Percentiles rank a stretch among this genome's conserved stretches.
Evolutionary conservation across 2,888 invertebrate genomes (phyloP).

Genomic region (Axea sp.): DNA sequence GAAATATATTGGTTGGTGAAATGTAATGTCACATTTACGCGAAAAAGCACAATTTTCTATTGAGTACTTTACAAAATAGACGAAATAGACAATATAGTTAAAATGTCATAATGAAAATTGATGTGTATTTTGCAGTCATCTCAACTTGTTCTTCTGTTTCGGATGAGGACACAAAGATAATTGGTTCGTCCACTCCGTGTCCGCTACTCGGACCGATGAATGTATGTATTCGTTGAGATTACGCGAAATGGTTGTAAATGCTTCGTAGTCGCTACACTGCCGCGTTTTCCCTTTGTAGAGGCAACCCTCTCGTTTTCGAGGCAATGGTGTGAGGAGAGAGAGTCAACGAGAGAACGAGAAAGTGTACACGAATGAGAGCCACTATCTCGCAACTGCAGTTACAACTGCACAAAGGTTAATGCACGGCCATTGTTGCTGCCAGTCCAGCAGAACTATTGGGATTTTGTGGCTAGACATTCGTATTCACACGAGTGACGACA

Average conservation of each 20-base stretch:
- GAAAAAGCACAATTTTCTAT: slow-evolving; percentile 19
- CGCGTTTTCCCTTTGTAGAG: slow-evolving; percentile 57
- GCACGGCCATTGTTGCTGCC: slow-evolving; percentile 77
- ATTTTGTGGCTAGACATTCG: slow-evolving; percentile 67
- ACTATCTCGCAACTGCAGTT: slow-evolving; percentile 79
- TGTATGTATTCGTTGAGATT: slow-evolving; percentile 78
- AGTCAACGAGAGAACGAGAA: slow-evolving; percentile 55
- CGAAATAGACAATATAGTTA: slow-evolving; percentile 17
- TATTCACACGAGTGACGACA: slow-evolving; percentile 64
- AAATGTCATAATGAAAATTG: slow-evolving; percentile 50
- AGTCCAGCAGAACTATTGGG: slow-evolving; percentile 74
- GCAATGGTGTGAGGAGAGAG: slow-evolving; percentile 58
- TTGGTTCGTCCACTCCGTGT: slow-evolving; percentile 72
- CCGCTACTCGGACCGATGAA: slow-evolving; percentile 70
- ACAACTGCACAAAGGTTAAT: slow-evolving; percentile 79
- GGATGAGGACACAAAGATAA: slow-evolving; percentile 68
- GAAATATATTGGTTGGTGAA: too few species aligned
- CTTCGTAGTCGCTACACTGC: slow-evolving; percentile 55
- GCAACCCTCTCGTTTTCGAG: slow-evolving; percentile 57
- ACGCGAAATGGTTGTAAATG: slow-evolving; percentile 78
- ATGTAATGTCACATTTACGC: too few species aligned
- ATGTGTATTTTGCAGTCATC: slow-evolving; percentile 40
- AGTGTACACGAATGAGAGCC: slow-evolving; percentile 62
- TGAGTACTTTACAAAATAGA: slow-evolving; percentile 7
- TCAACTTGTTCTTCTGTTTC: slow-evolving; percentile 53